Percentiles rank a stretch among this genome's conserved stretches.
Evolutionary conservation across 2,888 invertebrate genomes (phyloP).

Genomic region (Andrena dorsata): DNA sequence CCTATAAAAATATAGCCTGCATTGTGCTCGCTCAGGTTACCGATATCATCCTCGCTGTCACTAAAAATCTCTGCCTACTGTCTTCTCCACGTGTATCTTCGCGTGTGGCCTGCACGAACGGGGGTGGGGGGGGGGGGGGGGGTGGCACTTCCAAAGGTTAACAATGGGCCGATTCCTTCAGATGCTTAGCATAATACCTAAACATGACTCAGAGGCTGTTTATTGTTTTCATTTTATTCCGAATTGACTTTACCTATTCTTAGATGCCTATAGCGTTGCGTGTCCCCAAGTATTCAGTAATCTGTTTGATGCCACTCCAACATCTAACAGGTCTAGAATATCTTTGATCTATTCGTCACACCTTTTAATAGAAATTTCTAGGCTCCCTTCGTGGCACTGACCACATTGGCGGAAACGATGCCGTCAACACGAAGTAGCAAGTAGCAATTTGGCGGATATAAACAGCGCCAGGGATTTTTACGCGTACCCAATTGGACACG

Average conservation of each 20-base stretch:
- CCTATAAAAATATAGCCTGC: constrained; percentile 81
- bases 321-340: constrained; percentile 7
- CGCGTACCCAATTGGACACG: neutral
- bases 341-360: constrained; percentile 2
- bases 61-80: constrained; percentile 66
- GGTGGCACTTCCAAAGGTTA: too few relatives aligned
- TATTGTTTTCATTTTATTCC: too few relatives aligned
- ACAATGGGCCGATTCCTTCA: too few relatives aligned
- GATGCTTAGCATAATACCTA: too few relatives aligned
- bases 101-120: neutral
- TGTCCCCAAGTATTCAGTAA: too few relatives aligned
- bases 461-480: neutral
- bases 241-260: too few relatives aligned
- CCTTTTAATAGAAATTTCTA: constrained; percentile 3
- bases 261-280: too few relatives aligned
- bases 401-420: neutral
- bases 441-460: neutral
- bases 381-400: neutral
- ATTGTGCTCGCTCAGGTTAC: constrained; percentile 76
- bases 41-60: constrained; percentile 65
- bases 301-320: too few relatives aligned
- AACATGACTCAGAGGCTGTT: too few relatives aligned
- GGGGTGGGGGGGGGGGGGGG: too few relatives aligned
- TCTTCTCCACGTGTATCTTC: constrained; percentile 56
- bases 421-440: neutral